These are phyloP conservation scores for Otolemur crassicaudatus DNA, from an alignment of 2,797 vertebrate species.

Conservation along the genomic window DNA sequence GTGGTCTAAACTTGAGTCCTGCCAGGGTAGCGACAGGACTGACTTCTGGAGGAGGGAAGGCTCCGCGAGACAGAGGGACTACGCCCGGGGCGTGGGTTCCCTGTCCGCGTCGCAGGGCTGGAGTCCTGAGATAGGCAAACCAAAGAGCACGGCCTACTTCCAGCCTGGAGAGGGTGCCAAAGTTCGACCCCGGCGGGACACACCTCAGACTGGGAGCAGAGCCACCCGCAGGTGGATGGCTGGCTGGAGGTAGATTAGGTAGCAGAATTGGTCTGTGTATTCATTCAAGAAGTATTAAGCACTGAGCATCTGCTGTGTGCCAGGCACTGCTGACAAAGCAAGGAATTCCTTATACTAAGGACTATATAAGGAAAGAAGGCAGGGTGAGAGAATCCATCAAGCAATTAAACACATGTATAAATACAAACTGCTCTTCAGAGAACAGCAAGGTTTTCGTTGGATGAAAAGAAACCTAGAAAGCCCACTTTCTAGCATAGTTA, in stretches of 20 bases:
- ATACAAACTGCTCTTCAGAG: not conserved
- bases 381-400: not conserved
- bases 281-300: not conserved
- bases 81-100: constrained; percentile 41
- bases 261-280: not conserved
- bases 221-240: not conserved
- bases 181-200: constrained; percentile 43
- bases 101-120: not conserved
- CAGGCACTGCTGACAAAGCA: not conserved
- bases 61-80: not conserved
- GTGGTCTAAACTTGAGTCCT: not conserved
- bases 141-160: constrained; percentile 64
- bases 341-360: not conserved
- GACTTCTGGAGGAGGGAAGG: not conserved
- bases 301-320: not conserved
- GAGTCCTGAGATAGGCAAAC: constrained; percentile 11
- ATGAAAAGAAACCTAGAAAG: not conserved
- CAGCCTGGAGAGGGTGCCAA: constrained; percentile 66
- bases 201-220: not conserved
- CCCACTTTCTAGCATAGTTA: not conserved
- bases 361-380: not conserved
- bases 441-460: not conserved
- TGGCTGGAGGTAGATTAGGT: not conserved
- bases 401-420: not conserved
- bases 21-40: not conserved